Evolutionary conservation across 2,888 invertebrate genomes (phyloP).

Genomic region (Teleiodes luculella): DNA sequence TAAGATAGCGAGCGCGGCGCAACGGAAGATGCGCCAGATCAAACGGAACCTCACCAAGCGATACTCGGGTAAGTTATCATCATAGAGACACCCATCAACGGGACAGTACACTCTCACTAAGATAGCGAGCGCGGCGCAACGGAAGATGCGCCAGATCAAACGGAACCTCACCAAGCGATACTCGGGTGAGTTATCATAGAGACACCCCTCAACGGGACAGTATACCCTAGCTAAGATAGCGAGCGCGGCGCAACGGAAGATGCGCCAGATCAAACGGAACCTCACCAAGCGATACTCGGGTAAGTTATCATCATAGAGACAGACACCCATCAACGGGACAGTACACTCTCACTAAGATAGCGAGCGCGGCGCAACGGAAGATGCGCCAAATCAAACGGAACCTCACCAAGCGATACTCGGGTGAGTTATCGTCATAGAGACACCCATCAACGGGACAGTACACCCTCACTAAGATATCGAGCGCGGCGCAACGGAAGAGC

Average conservation of each 20-base stretch:
- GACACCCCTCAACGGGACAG: conserved; percentile 79
- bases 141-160: conserved; percentile 82
- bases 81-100: conserved; percentile 78
- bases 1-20: conserved; percentile 80
- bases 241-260: conserved; percentile 79
- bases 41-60: conserved; percentile 81
- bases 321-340: conserved; percentile 79
- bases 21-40: conserved; percentile 81
- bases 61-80: conserved; percentile 67
- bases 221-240: conserved; percentile 83
- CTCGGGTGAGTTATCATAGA: conserved; percentile 62
- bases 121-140: conserved; percentile 79
- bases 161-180: conserved; percentile 81
- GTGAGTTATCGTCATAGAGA: too few relatives aligned
- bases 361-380: conserved; percentile 78
- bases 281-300: conserved; percentile 77
- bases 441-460: conserved; percentile 81
- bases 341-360: conserved; percentile 82
- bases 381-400: conserved; percentile 84
- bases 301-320: conserved; percentile 25
- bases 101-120: conserved; percentile 82
- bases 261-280: conserved; percentile 83
- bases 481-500: conserved; percentile 79
- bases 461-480: conserved; percentile 81
- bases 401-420: conserved; percentile 79